Evolutionary conservation across 2,797 vertebrate species (phyloP), one percentile per base, ranked within the genome.

Genomic region (Columba guinea): DNA sequence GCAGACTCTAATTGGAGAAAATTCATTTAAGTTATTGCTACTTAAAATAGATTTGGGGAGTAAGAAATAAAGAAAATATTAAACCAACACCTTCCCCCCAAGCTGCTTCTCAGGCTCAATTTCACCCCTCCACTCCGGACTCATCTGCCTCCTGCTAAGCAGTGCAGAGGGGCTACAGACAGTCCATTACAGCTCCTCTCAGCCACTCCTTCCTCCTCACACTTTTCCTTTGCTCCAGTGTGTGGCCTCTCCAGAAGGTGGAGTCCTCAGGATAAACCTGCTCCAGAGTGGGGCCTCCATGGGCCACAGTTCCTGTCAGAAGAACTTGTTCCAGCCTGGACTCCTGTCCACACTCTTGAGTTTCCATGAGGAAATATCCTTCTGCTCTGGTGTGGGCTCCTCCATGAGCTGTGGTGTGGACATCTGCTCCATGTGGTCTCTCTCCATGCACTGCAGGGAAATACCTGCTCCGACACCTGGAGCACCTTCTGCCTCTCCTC

Each of bases 131-230:
- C 44, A 19, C 44, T 44, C 44, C 44, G 4, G 18, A 44, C 44
- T 19, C 44, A 44, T 44, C 44, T 44, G 17, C 44, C 44, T 44
- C 17, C 53, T 39, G 18, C 30, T 32, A 17, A 63, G 17, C 30
- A 44, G 30, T 0, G 0, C 6, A 69, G 8, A 4, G 2, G 2
- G 1, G 26, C 63, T 83, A 46, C 3, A 46, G 51, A 23, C 24
- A 76, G 3, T 23, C 17, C 4, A 0, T 37, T 84, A 68, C n/a
- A 60, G 24, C 9, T 87, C 10, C 56, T 62, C 14, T 51, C 4
- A 3, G 21, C 3, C 27, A 46, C 26, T 73, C 18, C 19, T 10
- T 88, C 21, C 32, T 69, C 11, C 34, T 76, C 17, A 73, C 1
- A 2, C 12, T 71, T 80, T 46, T 27, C 10, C 23, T 17, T 24